Conservation (phyloP, 1,140 invertebrate species). For the Saccostrea glomerata region DNA sequence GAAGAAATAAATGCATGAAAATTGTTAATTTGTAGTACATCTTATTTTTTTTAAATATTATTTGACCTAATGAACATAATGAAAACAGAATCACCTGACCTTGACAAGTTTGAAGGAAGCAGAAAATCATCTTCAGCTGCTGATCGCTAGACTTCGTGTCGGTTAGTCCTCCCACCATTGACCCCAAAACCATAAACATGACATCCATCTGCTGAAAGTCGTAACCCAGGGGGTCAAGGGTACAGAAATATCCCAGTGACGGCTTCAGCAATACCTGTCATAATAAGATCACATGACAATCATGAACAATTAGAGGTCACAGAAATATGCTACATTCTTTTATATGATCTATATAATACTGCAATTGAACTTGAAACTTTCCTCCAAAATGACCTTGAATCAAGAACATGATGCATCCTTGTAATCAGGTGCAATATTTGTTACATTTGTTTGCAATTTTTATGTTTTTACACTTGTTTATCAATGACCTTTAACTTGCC, state of each 20-base stretch:
- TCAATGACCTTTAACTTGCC: too few relatives aligned
- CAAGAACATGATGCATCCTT: too few relatives aligned
- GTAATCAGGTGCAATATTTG: too few relatives aligned
- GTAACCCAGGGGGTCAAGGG: conserved; percentile 63
- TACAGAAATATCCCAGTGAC: conserved; percentile 61
- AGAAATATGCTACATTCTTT: too few relatives aligned
- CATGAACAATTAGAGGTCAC: too few relatives aligned
- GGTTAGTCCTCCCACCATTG: conserved; percentile 58
- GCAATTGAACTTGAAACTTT: too few relatives aligned
- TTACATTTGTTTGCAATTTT: too few relatives aligned
- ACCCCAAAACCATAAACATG: conserved; percentile 61
- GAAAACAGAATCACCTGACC: conserved; percentile 41
- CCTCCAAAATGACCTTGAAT: too few relatives aligned
- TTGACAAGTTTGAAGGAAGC: conserved; percentile 60
- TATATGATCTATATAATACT: too few relatives aligned
- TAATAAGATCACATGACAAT: neutral
- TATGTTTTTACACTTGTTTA: too few relatives aligned
- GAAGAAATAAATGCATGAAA: too few relatives aligned
- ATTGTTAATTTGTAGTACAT: neutral
- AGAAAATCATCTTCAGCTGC: conserved; percentile 59
- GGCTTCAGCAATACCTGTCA: conserved; percentile 62
- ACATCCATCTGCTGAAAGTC: conserved; percentile 62
- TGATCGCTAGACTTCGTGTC: conserved; percentile 52
- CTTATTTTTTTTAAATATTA: too few relatives aligned
- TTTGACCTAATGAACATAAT: neutral